Evolutionary conservation across 2,888 invertebrate species (phyloP).

Genomic region (Amaurobius ferox): DNA sequence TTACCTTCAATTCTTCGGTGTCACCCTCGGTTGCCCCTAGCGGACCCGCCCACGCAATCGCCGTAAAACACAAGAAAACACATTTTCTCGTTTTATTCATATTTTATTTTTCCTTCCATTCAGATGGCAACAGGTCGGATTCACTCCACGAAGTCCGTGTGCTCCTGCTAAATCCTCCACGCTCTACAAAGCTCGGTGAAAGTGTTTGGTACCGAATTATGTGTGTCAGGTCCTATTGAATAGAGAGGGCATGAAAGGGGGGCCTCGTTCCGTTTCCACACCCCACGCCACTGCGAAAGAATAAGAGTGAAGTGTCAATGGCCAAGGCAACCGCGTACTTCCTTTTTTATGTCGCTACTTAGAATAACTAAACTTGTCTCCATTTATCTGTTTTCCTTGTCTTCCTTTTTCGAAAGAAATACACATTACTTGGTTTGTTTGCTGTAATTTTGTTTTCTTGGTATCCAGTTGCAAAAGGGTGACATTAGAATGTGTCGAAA

Average conservation of each 20-base stretch:
- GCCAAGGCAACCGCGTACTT: constrained; percentile 34
- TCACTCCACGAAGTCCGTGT: constrained; percentile 34
- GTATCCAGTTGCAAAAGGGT: too few species aligned
- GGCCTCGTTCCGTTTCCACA: constrained; percentile 25
- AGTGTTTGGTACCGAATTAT: constrained; percentile 63
- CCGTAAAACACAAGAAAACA: constrained; percentile 48
- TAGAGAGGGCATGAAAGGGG: constrained; percentile 5
- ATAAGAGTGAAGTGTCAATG: constrained; percentile 36
- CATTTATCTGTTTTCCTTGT: too few species aligned
- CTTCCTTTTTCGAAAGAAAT: too few species aligned
- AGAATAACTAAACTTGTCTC: too few species aligned
- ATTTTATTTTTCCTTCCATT: constrained; percentile 20
- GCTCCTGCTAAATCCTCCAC: constrained; percentile 57
- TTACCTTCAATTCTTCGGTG: constrained; percentile 67
- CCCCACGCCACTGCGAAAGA: constrained; percentile 19
- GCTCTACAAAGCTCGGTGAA: constrained; percentile 69
- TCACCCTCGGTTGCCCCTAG: constrained; percentile 58
- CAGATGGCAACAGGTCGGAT: constrained; percentile 52
- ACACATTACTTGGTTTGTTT: too few species aligned
- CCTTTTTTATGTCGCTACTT: background rate
- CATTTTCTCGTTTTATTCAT: background rate
- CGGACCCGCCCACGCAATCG: constrained; percentile 61
- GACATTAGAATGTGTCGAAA: too few species aligned
- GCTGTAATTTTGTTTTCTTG: too few species aligned
- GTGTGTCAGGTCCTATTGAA: constrained; percentile 52